phyloP scores from a whole-genome alignment of 30 jellyfish, hydroid and myxozoan genomes.

The Turritopsis rubra region DNA sequence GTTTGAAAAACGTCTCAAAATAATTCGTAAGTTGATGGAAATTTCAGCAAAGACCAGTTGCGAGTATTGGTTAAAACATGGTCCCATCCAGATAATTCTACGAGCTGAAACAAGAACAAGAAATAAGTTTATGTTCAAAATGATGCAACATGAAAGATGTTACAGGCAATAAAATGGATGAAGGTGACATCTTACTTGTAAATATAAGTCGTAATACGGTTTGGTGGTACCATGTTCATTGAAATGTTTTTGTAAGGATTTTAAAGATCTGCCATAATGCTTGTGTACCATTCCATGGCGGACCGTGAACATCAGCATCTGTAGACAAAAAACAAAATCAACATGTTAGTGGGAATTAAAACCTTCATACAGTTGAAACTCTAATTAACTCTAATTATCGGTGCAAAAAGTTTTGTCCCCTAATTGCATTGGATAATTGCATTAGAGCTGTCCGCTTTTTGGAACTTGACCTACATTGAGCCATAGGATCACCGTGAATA shows the following conservation, averaged over 20 bases:
- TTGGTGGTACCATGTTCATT: slow-evolving; percentile 40
- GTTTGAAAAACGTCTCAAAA: not conserved
- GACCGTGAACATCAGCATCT: slow-evolving; percentile 30
- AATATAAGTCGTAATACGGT: slow-evolving; percentile 31
- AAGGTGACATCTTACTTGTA: slow-evolving; percentile 26
- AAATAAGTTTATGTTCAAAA: not conserved
- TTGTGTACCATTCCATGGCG: slow-evolving; percentile 47
- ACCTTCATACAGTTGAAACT: too few species aligned
- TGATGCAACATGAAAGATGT: too few species aligned
- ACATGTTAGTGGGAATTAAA: too few species aligned
- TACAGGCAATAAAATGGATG: too few species aligned
- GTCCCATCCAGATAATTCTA: not conserved
- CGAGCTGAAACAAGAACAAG: not conserved
- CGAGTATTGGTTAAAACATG: not conserved
- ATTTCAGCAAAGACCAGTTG: not conserved
- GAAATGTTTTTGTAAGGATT: slow-evolving; percentile 44
- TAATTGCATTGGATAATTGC: too few species aligned
- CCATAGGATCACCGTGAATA: too few species aligned
- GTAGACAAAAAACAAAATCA: too few species aligned
- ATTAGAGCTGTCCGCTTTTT: too few species aligned
- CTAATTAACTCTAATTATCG: too few species aligned
- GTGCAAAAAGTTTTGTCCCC: too few species aligned
- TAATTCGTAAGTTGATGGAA: not conserved
- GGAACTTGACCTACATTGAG: too few species aligned
- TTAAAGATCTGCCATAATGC: slow-evolving; percentile 74